Percentiles rank a stretch among this genome's conserved stretches.
Conservation (phyloP, 2,888 invertebrate genomes). For the Brachyptera risi region DNA sequence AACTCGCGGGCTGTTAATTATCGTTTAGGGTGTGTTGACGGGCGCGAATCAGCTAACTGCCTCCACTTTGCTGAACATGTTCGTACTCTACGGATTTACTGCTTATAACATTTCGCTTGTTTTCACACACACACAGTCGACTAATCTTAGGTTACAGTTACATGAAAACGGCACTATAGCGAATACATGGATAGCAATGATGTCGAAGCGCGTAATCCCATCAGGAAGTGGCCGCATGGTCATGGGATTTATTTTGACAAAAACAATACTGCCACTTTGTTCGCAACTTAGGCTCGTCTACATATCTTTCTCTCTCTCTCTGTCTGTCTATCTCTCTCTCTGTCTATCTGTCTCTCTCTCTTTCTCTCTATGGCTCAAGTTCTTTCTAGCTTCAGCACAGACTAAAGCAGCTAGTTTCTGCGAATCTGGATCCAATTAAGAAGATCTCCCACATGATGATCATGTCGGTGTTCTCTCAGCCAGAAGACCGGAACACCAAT, state of each 20-base stretch:
- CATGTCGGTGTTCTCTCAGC: constrained; percentile 1
- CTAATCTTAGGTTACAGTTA: neutral
- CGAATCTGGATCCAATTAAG: constrained; percentile 19
- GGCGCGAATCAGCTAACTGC: neutral
- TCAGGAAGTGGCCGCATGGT: too few species aligned
- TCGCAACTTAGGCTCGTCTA: too few species aligned
- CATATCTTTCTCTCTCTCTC: too few species aligned
- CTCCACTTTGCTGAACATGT: neutral
- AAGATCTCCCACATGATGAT: neutral
- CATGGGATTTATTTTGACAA: too few species aligned
- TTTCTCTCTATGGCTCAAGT: too few species aligned
- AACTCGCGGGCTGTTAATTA: neutral
- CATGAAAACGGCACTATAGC: neutral
- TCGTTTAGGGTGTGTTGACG: constrained; percentile 8
- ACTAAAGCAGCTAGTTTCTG: too few species aligned
- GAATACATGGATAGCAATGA: neutral
- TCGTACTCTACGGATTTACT: neutral
- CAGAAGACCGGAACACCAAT: constrained; percentile 18
- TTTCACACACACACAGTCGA: neutral
- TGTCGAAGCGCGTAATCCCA: neutral
- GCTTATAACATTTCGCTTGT: neutral
- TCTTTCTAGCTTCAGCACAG: too few species aligned
- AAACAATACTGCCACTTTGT: too few species aligned
- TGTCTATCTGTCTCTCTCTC: too few species aligned
- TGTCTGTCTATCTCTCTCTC: too few species aligned